Conservation (phyloP, 2,888 invertebrate species). For the Tuta absoluta region DNA sequence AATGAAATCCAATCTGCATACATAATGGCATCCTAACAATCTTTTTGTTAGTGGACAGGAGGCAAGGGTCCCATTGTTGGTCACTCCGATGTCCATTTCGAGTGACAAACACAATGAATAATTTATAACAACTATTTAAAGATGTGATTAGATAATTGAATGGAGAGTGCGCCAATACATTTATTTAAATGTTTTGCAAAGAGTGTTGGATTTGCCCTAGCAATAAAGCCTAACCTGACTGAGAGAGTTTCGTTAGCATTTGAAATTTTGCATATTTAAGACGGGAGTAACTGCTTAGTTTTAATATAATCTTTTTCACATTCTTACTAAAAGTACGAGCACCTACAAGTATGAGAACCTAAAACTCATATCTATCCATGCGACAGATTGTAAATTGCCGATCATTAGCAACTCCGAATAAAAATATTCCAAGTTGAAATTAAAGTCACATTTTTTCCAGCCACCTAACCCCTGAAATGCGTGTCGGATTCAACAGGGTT, state of each 20-base stretch:
- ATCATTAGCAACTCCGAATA: slow-evolving; percentile 33
- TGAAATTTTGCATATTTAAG: too few relatives aligned
- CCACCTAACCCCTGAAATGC: slow-evolving; percentile 63
- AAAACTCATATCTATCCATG: neutral
- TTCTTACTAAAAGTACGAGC: too few relatives aligned
- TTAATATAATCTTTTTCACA: too few relatives aligned
- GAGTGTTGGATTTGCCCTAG: too few relatives aligned
- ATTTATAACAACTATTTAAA: slow-evolving; percentile 50
- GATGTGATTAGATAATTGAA: slow-evolving; percentile 42
- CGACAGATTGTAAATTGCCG: slow-evolving; percentile 25
- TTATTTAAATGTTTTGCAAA: too few relatives aligned
- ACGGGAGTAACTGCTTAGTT: too few relatives aligned
- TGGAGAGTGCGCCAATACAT: neutral
- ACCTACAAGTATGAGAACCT: too few relatives aligned
- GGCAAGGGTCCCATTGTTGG: slow-evolving; percentile 57
- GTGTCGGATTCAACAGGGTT: slow-evolving; percentile 63
- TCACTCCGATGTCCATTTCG: slow-evolving; percentile 59
- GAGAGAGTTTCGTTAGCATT: too few relatives aligned
- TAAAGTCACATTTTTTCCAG: slow-evolving; percentile 58
- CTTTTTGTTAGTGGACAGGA: slow-evolving; percentile 59
- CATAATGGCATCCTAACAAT: slow-evolving; percentile 60
- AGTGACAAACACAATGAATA: slow-evolving; percentile 61
- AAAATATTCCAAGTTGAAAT: slow-evolving; percentile 44
- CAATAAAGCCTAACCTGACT: too few relatives aligned
- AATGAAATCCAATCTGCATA: slow-evolving; percentile 70